Evolutionary conservation across 1,140 invertebrate species (phyloP), one percentile per base, ranked within the genome.

Genomic region (Drosophila willistoni): DNA sequence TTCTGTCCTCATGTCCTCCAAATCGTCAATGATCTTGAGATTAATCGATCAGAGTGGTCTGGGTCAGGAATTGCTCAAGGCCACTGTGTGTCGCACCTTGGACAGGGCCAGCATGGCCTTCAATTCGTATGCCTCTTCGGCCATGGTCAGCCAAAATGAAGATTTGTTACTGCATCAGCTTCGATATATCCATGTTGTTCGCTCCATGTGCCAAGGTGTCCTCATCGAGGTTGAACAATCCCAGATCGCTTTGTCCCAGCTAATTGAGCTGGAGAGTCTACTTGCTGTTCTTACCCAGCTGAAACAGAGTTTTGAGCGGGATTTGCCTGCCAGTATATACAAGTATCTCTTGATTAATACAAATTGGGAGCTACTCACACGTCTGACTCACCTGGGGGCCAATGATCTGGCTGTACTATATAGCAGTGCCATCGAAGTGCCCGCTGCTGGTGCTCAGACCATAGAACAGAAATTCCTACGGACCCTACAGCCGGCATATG

Each of bases 101-200:
- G 71, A 84, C 13, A 59, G 70, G 1, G 67, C 72, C 0, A 87
- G 68, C 0, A 51, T 2, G 1, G 60, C 65, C 0, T 91, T 91
- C 1, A 39, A 61, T 0, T 25, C 56, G n/a, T 84, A 79, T 54
- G 87, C 91, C 29, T 47, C 68, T 33, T 36, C 41, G 0, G 80
- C 89, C 0, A 0, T 89, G 10, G 51, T 13, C 0, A 51, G 9
- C 0, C 54, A 82, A 7, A 77, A 79, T 12, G 22, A 55, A 0
- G 73, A 63, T 7, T 7, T 90, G 29, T 34, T 73, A 10, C 66
- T 71, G n/a, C 83, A 91, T 2, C 89, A 90, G 47, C 10, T 91
- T 36, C 66, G 77, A 41, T 79, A 82, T 29, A 63, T 91, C 2
- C 69, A 90, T 7, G 7, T 89, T 9, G 77, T 87, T 22, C 68